A percentile compares a stretch with the other conserved stretches of the same genome.
Conservation (phyloP, 1,140 invertebrate species). For the Ceratitis capitata region DNA sequence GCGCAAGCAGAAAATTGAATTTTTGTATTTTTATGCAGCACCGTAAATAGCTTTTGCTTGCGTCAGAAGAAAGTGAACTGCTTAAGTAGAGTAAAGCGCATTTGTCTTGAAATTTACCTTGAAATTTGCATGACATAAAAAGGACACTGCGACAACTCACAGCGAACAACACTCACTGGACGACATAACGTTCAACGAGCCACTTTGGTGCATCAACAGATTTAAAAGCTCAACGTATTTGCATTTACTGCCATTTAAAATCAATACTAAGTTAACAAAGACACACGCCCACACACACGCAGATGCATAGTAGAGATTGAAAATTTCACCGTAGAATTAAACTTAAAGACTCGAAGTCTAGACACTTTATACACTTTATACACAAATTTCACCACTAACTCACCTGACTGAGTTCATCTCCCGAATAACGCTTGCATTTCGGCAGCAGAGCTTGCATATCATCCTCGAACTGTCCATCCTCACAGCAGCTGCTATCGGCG, state of each 20-base stretch:
- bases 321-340: too few species aligned
- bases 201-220: neutral
- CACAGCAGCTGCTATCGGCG: conserved; percentile 46
- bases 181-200: neutral
- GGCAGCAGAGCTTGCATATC: conserved; percentile 62
- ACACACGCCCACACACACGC: neutral
- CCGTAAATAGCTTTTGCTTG: neutral
- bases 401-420: conserved; percentile 65
- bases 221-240: neutral
- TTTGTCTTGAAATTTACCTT: neutral
- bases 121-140: neutral
- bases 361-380: neutral
- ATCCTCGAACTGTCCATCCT: conserved; percentile 55
- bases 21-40: neutral
- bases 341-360: too few species aligned
- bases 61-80: neutral
- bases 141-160: neutral
- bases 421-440: conserved; percentile 57
- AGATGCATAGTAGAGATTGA: too few species aligned
- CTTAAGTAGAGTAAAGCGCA: neutral
- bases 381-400: conserved; percentile 40
- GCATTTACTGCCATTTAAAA: neutral
- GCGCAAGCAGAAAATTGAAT: neutral
- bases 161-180: neutral
- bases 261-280: neutral